Base-by-base conservation (phyloP, 2,888 invertebrate species). In the Eupithecia insigniata region DNA sequence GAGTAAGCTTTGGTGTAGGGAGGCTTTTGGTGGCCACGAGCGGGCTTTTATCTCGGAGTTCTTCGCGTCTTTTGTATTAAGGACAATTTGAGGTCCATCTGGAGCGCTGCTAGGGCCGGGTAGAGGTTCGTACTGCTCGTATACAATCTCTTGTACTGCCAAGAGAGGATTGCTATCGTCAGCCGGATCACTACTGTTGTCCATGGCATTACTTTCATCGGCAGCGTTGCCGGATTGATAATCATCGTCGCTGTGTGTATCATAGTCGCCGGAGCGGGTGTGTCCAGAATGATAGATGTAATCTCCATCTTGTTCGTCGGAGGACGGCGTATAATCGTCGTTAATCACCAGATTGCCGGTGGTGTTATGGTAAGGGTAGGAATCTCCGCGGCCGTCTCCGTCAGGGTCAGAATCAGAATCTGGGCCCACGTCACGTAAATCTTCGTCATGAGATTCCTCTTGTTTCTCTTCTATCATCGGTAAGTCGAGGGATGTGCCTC, bases 401-500 rank as follows among this genome's bases (percentile, higher is more conserved):
- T 22, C 64, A 14, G 36, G 64, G 10, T 64, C 64, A 16, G 64
- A 64, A 26, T 71, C 78, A 7, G 71, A 71, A 8, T 67, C 89
- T 0, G 83, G 84, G 0, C 85, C 79, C 6, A 28, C 64, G 1
- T 39, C 67, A 39, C 14, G n/a, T 34, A 5, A 18, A 22, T 61
- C n/a, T 22, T 62, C 64, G 8, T 71, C 71, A 2, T 46, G 43
- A n/a, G 32, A 58, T 12, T 46, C 91, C 5, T 84, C 80, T 4
- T 81, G 75, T 66, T 88, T 87, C 69, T 92, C 92, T 0, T 85
- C 84, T 18, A 91, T 91, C 14, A 88, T 89, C 0, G 92, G 92
- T 39, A 92, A 77, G 72, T 92, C 92, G 1, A 92, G 81, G 0
- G 92, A 92, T 1, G 87, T 84, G 0, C 92, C 92, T 22, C 89